Percentiles rank a stretch among this genome's conserved stretches.
phyloP scores from a whole-genome alignment of 2,113 vertebrate genomes.

The Forbesichthys papilliferus region DNA sequence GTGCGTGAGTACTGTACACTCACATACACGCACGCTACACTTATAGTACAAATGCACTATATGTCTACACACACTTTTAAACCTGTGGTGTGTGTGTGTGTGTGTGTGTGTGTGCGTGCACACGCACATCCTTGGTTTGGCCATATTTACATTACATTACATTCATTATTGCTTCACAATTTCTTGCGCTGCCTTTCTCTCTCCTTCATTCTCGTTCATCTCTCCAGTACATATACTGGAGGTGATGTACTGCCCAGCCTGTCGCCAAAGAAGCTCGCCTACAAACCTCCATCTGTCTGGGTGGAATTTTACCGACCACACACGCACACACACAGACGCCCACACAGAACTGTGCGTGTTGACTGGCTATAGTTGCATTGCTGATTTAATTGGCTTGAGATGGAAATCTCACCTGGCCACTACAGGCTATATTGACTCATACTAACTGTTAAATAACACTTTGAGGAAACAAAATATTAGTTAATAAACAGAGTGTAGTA shows the following conservation, averaged over 20 bases:
- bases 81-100: neutral
- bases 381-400: slow-evolving; percentile 9
- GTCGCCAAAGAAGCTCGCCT: neutral
- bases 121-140: neutral
- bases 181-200: too few species aligned
- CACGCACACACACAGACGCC: slow-evolving; percentile 6
- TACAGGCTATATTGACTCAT: slow-evolving; percentile 34
- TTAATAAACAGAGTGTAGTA: slow-evolving; percentile 25
- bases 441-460: slow-evolving; percentile 5
- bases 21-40: too few species aligned
- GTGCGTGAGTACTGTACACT: neutral
- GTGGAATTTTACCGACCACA: neutral
- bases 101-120: slow-evolving; percentile 1
- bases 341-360: neutral
- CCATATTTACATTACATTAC: too few species aligned
- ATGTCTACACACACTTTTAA: neutral
- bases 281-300: neutral
- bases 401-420: slow-evolving; percentile 48
- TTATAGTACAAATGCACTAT: neutral
- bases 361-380: too few species aligned
- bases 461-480: slow-evolving; percentile 23
- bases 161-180: neutral
- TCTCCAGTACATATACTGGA: neutral
- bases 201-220: neutral
- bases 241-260: neutral